A percentile compares a stretch with the other conserved stretches of the same genome.
Conservation (phyloP, 2,888 invertebrate genomes). For the Rutpela maculata region DNA sequence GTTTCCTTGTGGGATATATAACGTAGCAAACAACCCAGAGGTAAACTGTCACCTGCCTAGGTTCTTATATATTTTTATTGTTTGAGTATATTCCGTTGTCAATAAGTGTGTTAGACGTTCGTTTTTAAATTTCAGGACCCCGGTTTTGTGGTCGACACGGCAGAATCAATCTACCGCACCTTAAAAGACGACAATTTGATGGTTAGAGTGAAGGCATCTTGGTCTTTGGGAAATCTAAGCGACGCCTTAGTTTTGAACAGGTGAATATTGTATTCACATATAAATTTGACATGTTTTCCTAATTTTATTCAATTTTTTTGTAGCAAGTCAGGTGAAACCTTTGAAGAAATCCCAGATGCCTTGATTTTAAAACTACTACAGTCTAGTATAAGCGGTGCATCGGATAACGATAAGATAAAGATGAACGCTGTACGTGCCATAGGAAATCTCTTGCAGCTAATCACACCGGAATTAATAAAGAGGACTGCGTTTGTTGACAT, state of each 20-base stretch:
- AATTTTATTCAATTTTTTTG: constrained; percentile 28
- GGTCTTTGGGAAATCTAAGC: constrained; percentile 91
- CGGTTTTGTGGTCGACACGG: constrained; percentile 86
- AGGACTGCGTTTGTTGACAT: constrained; percentile 75
- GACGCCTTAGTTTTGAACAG: constrained; percentile 86
- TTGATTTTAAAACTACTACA: constrained; percentile 83
- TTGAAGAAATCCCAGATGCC: constrained; percentile 79
- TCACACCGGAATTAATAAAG: constrained; percentile 76
- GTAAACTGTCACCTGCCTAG: too few species aligned
- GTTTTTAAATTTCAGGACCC: constrained; percentile 72
- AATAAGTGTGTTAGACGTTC: too few species aligned
- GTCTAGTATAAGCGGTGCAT: constrained; percentile 77
- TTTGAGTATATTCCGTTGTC: too few species aligned
- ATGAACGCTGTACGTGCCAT: constrained; percentile 88
- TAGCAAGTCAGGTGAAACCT: constrained; percentile 46
- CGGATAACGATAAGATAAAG: constrained; percentile 83
- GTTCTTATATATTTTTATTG: too few species aligned
- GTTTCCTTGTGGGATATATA: too few species aligned
- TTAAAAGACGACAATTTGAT: constrained; percentile 80
- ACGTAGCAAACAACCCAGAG: too few species aligned
- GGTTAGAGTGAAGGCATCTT: constrained; percentile 88
- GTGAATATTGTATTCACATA: constrained; percentile 73
- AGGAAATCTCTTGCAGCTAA: constrained; percentile 85
- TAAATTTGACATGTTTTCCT: not conserved
- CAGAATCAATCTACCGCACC: constrained; percentile 82